Conservation (phyloP, 2,113 vertebrate genomes). For the Sinosuthora webbiana region DNA sequence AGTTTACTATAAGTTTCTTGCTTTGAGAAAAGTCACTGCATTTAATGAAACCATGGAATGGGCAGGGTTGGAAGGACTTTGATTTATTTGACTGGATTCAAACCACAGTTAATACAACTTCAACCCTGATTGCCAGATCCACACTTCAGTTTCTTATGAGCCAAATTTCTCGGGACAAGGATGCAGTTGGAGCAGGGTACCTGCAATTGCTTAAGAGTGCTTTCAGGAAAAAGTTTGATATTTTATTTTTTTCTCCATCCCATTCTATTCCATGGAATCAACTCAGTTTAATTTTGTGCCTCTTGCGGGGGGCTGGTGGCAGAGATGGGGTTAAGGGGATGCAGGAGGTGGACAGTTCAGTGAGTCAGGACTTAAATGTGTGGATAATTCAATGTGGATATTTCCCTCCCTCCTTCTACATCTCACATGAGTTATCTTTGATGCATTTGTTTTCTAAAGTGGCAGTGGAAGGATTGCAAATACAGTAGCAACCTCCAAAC, state of each 20-base stretch:
- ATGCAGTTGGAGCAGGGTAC: too few species aligned
- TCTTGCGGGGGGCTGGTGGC: not conserved
- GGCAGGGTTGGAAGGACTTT: not conserved
- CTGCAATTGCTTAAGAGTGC: not conserved
- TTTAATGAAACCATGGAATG: not conserved
- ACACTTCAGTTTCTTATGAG: not conserved
- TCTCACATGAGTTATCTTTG: not conserved
- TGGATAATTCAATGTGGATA: fast-evolving
- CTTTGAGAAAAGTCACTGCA: not conserved
- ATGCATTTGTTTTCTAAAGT: not conserved
- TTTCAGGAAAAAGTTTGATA: not conserved
- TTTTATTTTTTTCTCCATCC: not conserved
- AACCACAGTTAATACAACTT: not conserved
- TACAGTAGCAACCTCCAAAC: not conserved
- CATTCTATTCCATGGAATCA: not conserved
- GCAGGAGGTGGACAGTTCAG: not conserved
- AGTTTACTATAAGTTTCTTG: not conserved
- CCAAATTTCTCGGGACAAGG: not conserved
- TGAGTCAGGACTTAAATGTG: not conserved
- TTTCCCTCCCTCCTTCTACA: not conserved
- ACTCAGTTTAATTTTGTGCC: not conserved
- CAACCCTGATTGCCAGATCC: too few species aligned
- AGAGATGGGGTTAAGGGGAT: not conserved
- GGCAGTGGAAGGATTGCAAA: not conserved
- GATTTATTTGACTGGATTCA: not conserved